A percentile compares a stretch with the other conserved stretches of the same genome.
phyloP scores from a whole-genome alignment of 2,113 vertebrate genomes.

The Tamias sibiricus region DNA sequence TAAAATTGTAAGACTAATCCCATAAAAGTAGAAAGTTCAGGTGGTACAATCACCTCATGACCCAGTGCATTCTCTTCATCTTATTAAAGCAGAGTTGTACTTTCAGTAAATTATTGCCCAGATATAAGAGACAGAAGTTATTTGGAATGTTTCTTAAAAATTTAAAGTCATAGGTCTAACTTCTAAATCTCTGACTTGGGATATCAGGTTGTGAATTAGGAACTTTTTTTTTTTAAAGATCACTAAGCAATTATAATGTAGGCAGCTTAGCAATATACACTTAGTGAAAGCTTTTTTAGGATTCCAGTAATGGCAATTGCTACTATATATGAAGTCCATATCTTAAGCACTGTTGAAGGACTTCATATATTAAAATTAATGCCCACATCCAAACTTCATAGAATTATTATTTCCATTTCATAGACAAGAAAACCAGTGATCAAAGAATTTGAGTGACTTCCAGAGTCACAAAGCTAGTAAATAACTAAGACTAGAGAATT shows the following conservation, averaged over 20 bases:
- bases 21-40: constrained; percentile 13
- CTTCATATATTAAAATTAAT: background rate
- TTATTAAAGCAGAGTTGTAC: background rate
- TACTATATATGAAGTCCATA: background rate
- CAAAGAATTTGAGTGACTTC: background rate
- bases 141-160: background rate
- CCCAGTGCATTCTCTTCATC: background rate
- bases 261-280: background rate
- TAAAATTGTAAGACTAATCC: background rate
- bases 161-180: background rate
- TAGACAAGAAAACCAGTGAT: background rate
- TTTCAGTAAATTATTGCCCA: background rate
- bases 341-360: background rate
- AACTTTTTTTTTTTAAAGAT: no score
- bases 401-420: background rate
- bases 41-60: background rate
- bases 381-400: background rate
- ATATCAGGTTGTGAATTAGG: background rate
- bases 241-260: background rate
- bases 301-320: background rate
- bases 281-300: background rate
- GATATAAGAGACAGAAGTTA: background rate
- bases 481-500: background rate
- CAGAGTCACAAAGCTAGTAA: background rate
- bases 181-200: background rate